phyloP scores from a whole-genome alignment of 2,888 invertebrate species.

The Trichogramma dendrolimi region DNA sequence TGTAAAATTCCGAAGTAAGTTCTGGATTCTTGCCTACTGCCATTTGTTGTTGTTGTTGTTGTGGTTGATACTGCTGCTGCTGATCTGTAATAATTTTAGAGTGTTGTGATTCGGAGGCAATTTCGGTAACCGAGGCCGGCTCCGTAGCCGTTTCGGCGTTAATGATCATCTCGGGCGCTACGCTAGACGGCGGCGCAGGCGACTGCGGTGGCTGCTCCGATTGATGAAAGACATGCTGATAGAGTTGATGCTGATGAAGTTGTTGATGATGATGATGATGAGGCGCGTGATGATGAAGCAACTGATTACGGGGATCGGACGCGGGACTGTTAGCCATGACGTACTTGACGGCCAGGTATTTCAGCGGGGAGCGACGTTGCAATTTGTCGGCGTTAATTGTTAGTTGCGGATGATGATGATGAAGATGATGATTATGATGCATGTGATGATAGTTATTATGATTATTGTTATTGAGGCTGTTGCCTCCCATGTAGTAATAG shows the following conservation, averaged over 20 bases:
- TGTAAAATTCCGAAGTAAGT: neutral
- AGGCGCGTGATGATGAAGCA: conserved; percentile 18
- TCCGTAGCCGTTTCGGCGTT: conserved; percentile 35
- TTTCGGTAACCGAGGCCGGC: conserved; percentile 23
- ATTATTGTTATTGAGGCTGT: conserved; percentile 8
- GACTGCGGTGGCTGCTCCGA: neutral
- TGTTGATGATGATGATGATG: conserved; percentile 26
- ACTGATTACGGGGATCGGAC: conserved; percentile 9
- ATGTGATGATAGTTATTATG: neutral
- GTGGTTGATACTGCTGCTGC: conserved; percentile 33
- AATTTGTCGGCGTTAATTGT: conserved; percentile 19
- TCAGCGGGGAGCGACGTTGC: conserved; percentile 21
- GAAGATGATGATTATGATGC: conserved; percentile 17
- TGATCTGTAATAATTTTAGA: conserved; percentile 50
- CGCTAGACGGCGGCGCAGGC: neutral
- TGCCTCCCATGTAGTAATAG: neutral
- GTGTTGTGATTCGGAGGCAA: conserved; percentile 40
- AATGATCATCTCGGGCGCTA: neutral
- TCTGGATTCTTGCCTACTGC: conserved; percentile 8
- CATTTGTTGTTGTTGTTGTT: conserved; percentile 8
- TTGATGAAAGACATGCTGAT: conserved; percentile 21
- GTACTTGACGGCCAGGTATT: conserved; percentile 14
- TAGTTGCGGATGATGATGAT: conserved; percentile 30
- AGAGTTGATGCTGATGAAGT: conserved; percentile 22
- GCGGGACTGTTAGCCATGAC: conserved; percentile 5